Evolutionary conservation across 23 tunicate genomes (phyloP).

Genomic region (Botrylloides violaceus): DNA sequence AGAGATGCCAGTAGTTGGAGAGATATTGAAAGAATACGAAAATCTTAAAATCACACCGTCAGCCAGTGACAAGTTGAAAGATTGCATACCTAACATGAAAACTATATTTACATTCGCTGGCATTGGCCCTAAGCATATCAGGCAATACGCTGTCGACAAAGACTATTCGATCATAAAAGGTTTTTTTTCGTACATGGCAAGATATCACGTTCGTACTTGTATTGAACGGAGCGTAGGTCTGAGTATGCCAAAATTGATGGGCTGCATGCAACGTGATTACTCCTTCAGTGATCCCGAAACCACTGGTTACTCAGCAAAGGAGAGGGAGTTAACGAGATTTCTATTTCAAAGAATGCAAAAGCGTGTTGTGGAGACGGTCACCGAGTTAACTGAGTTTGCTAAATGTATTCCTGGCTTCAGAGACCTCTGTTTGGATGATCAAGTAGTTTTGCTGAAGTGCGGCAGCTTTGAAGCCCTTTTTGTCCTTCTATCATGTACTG

Average conservation of each 20-base stretch:
- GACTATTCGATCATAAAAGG: background rate
- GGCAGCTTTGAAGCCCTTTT: conserved; percentile 90
- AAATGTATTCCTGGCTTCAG: conserved; percentile 59
- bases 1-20: too few species aligned
- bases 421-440: conserved; percentile 40
- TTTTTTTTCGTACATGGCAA: background rate
- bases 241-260: too few species aligned
- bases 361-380: conserved; percentile 36
- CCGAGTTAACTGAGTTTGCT: conserved; percentile 65
- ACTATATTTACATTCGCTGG: background rate
- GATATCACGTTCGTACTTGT: background rate
- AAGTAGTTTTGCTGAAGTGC: conserved; percentile 64
- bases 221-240: background rate
- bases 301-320: too few species aligned
- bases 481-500: conserved; percentile 34
- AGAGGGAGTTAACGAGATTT: conserved; percentile 23
- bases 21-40: background rate
- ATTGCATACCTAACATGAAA: background rate
- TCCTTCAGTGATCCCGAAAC: too few species aligned
- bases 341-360: conserved; percentile 35
- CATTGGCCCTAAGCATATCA: background rate
- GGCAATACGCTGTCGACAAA: background rate
- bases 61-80: background rate
- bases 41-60: background rate
- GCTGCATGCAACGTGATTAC: too few species aligned